Conservation (phyloP, 2,888 invertebrate genomes). For the Elaeidobius kamerunicus region DNA sequence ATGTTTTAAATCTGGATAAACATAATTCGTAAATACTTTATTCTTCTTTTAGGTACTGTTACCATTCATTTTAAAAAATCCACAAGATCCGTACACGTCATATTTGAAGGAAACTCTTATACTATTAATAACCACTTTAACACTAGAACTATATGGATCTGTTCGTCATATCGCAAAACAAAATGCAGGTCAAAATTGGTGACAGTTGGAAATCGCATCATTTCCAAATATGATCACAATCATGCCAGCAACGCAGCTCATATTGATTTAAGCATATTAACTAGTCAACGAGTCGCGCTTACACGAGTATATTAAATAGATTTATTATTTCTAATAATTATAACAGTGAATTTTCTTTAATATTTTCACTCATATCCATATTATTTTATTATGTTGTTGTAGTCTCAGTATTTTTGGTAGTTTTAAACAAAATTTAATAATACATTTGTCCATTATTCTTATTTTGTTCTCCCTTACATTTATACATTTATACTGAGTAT, state of each 20-base stretch:
- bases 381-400: neutral
- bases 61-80: conserved; percentile 30
- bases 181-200: conserved; percentile 35
- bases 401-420: neutral
- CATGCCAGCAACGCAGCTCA: conserved; percentile 32
- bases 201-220: conserved; percentile 32
- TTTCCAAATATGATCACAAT: conserved; percentile 31
- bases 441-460: too few species aligned
- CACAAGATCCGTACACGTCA: conserved; percentile 34
- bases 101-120: conserved; percentile 34
- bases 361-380: neutral
- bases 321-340: neutral
- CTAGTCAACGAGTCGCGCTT: conserved; percentile 20
- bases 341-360: too few species aligned
- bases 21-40: too few species aligned
- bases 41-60: conserved; percentile 30
- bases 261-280: conserved; percentile 27
- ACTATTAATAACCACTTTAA: conserved; percentile 32
- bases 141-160: conserved; percentile 37
- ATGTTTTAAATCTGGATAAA: too few species aligned
- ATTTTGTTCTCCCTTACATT: too few species aligned
- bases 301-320: neutral
- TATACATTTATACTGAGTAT: too few species aligned
- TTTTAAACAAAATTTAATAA: neutral
- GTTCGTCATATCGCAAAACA: conserved; percentile 35